Percentiles rank a stretch among this genome's conserved stretches.
phyloP scores from a whole-genome alignment of 2,888 invertebrate genomes.

The Leptinotarsa haldemani region DNA sequence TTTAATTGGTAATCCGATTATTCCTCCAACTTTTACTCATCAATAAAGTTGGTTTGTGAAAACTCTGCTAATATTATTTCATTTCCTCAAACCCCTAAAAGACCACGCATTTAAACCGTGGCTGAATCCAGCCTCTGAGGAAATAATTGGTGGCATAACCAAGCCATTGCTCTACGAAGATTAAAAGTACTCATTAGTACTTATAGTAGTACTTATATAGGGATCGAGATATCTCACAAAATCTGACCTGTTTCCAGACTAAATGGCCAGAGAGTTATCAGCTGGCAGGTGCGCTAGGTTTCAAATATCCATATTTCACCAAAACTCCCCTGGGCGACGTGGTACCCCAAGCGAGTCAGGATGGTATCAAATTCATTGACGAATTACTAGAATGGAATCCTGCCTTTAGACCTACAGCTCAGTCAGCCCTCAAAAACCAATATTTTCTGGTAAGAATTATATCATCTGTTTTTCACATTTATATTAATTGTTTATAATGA shows the following conservation, averaged over 20 bases:
- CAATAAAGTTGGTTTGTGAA: too few relatives aligned
- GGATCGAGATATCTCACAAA: not conserved
- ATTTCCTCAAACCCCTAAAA: too few relatives aligned
- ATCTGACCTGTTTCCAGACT: slow-evolving; percentile 68
- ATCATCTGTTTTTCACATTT: not conserved
- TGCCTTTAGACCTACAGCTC: slow-evolving; percentile 90
- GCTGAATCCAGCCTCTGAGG: too few relatives aligned
- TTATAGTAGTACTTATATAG: too few relatives aligned
- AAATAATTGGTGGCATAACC: too few relatives aligned
- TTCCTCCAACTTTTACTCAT: too few relatives aligned
- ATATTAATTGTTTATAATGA: not conserved
- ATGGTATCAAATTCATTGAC: slow-evolving; percentile 85
- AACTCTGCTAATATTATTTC: too few relatives aligned
- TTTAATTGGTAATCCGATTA: too few relatives aligned
- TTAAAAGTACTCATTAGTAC: too few relatives aligned
- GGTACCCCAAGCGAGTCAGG: slow-evolving; percentile 84
- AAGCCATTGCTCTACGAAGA: too few relatives aligned
- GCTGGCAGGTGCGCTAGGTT: slow-evolving; percentile 92
- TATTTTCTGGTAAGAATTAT: slow-evolving; percentile 60
- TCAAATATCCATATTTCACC: slow-evolving; percentile 92
- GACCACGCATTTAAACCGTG: too few relatives aligned
- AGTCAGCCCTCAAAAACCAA: slow-evolving; percentile 81
- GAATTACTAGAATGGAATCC: slow-evolving; percentile 94
- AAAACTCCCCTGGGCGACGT: slow-evolving; percentile 83
- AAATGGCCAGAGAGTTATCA: slow-evolving; percentile 97